Evolutionary conservation across 2,888 invertebrate genomes (phyloP).

Genomic region (Athalia rosae): DNA sequence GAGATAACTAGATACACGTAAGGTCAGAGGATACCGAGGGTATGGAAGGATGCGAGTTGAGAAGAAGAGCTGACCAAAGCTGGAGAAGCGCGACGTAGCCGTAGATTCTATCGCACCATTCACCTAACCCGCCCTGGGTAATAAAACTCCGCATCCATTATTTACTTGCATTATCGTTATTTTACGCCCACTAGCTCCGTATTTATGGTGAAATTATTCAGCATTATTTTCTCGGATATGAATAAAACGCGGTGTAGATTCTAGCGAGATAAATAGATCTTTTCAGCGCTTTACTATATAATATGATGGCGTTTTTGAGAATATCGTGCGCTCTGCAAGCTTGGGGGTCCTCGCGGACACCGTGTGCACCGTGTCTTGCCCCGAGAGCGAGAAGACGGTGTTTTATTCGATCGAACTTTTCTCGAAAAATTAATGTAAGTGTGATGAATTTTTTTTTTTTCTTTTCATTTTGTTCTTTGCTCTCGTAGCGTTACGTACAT

Average conservation of each 20-base stretch:
- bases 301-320: too few species aligned
- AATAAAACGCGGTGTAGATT: slow-evolving; percentile 67
- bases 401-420: too few species aligned
- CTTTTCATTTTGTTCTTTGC: neutral
- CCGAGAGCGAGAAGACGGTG: too few species aligned
- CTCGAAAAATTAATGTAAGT: too few species aligned
- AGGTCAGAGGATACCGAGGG: too few species aligned
- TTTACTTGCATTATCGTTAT: slow-evolving; percentile 73
- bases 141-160: slow-evolving; percentile 72
- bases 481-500: too few species aligned
- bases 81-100: slow-evolving; percentile 55
- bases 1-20: too few species aligned
- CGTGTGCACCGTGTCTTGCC: too few species aligned
- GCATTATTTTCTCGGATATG: slow-evolving; percentile 70
- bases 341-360: too few species aligned
- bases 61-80: too few species aligned
- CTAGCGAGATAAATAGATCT: slow-evolving; percentile 57
- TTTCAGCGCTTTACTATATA: slow-evolving; percentile 6
- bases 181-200: slow-evolving; percentile 71
- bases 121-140: slow-evolving; percentile 66
- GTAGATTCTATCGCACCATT: slow-evolving; percentile 71
- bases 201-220: slow-evolving; percentile 72
- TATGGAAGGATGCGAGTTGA: too few species aligned
- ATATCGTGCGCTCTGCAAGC: too few species aligned
- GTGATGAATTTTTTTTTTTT: neutral